Base-by-base conservation (phyloP, 2,888 invertebrate genomes). In the Heteropelma amictum region DNA sequence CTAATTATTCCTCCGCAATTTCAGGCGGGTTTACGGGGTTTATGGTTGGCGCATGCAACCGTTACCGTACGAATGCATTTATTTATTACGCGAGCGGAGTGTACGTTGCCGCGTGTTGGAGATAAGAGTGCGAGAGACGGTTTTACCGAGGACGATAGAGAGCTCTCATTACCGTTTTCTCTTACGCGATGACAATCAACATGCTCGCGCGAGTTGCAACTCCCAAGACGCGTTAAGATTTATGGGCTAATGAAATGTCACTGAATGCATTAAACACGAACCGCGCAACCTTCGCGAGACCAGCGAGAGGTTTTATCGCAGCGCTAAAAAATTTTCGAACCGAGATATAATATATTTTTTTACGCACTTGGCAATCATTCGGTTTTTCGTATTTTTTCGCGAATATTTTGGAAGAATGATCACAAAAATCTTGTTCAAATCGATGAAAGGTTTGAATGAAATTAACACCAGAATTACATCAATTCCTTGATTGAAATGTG, bases 141-240 rank as follows among this genome's bases (percentile, higher is more conserved):
- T 65, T 65, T 42, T 35, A 45, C 64, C 45, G 78, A 58, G 79
- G 77, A 77, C 79, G 81, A 83, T 79, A 81, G 77, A 78, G 77
- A 56, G 53, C 73, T 81, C 60, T 82, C 83, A 78, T 83, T 83
- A 83, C 65, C 80, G 77, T 83, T 80, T 79, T 77, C 72, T 80
- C 54, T 67, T 61, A 28, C 47, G 35, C 67, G 67, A 61, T 61
- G 38, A 60, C 21, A 53, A 67, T 61, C 72, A 54, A 45, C 38
- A 35, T 19, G 28, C 51, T 23, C 23, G 65, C 33, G 45, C 65
- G 64, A 58, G 35, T 38, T 45, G 23, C 49, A 12, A n/a, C n/a
- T 21, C 19, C 23, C 17, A 21, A 40, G 53, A 51, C 47, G 42
- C 49, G 23, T 7, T 33, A 51, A 71, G 65, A 72, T 78, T 82